These are phyloP conservation scores for Micrasema minimum DNA, from an alignment of 1,140 invertebrate genomes.

Conservation along the genomic window DNA sequence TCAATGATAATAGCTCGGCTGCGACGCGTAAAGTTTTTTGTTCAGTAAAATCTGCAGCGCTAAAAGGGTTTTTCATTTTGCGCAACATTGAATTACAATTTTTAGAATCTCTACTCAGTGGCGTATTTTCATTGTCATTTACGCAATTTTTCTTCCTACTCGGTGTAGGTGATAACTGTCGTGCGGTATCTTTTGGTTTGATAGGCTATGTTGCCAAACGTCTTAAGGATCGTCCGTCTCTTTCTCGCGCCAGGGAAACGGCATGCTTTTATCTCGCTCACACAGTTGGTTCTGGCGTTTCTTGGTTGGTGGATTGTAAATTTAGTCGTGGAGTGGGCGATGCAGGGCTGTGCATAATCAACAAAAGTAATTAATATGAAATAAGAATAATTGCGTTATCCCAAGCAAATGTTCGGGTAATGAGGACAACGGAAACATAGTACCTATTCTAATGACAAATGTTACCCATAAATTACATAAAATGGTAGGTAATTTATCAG, in stretches of 20 bases:
- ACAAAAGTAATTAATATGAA: background rate
- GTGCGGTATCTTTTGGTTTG: slow-evolving; percentile 32
- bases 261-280: background rate
- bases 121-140: background rate
- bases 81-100: slow-evolving; percentile 1
- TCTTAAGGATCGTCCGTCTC: background rate
- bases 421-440: too few species aligned
- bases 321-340: slow-evolving; percentile 42
- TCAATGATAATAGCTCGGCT: slow-evolving; percentile 8
- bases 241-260: background rate
- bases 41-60: background rate
- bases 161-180: slow-evolving; percentile 36
- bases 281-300: slow-evolving; percentile 28
- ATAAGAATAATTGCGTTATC: too few species aligned
- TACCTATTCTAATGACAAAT: too few species aligned
- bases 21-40: background rate
- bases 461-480: too few species aligned
- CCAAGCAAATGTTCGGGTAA: too few species aligned
- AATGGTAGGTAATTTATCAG: too few species aligned
- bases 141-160: background rate
- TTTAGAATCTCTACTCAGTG: background rate
- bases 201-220: slow-evolving; percentile 33
- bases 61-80: background rate
- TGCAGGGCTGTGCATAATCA: slow-evolving; percentile 24
- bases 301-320: slow-evolving; percentile 46